Percentiles rank a stretch among this genome's conserved stretches.
phyloP scores from a whole-genome alignment of 2,113 vertebrate species.

The Anarhynchus alexandrinus region DNA sequence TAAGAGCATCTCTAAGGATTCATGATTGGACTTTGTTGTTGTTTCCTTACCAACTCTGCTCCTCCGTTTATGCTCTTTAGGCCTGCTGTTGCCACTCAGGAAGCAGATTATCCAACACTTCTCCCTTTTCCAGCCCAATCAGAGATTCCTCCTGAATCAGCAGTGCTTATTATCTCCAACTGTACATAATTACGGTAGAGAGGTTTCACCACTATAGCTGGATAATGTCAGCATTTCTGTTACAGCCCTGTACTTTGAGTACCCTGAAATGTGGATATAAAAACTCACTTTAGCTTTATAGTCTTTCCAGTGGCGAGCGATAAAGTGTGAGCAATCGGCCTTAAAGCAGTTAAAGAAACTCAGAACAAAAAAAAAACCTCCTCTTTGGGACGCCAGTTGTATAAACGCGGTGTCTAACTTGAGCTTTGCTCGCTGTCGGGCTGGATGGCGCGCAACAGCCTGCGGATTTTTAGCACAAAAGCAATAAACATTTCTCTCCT shows the following conservation, averaged over 20 bases:
- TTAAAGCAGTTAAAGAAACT: background rate
- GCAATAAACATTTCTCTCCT: background rate
- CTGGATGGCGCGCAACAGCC: background rate
- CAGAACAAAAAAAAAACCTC: background rate
- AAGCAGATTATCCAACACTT: conserved; percentile 36
- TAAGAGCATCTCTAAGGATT: background rate
- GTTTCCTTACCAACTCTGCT: background rate
- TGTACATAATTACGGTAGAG: background rate
- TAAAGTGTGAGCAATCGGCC: background rate
- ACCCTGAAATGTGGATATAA: conserved; percentile 18
- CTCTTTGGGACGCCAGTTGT: background rate
- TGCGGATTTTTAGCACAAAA: background rate
- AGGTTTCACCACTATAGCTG: conserved; percentile 13
- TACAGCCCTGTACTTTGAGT: background rate
- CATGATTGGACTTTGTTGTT: background rate
- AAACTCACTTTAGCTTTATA: conserved; percentile 31
- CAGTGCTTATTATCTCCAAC: conserved; percentile 31
- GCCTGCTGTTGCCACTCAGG: conserved; percentile 29
- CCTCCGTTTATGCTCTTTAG: background rate
- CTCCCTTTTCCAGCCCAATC: conserved; percentile 20
- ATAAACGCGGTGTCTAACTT: background rate
- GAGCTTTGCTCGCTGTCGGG: background rate
- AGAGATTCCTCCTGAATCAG: conserved; percentile 51
- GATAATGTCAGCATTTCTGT: conserved; percentile 24
- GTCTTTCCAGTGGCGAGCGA: background rate